Conservation (phyloP, 2,797 vertebrate genomes). For the Anguilla anguilla region DNA sequence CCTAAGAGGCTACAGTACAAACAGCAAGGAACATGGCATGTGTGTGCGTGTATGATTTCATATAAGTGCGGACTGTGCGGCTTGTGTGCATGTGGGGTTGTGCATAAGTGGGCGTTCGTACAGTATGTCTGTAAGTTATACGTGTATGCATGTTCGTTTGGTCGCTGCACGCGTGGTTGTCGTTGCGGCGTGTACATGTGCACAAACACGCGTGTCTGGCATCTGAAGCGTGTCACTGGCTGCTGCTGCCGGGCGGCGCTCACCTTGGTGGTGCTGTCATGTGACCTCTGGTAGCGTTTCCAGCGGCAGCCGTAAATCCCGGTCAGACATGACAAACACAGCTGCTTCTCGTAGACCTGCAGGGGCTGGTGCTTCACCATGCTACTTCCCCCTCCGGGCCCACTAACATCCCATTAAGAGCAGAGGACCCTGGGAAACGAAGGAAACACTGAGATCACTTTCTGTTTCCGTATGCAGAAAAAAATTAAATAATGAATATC, state of each 20-base stretch:
- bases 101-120: background rate
- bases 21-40: background rate
- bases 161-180: conserved; percentile 8
- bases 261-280: conserved; percentile 95
- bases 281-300: conserved; percentile 98
- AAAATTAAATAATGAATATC: background rate
- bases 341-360: conserved; percentile 97
- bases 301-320: conserved; percentile 98
- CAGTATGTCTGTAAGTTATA: conserved; percentile 25
- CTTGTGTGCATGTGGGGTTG: background rate
- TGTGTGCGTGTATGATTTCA: background rate
- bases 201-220: background rate
- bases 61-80: too few species aligned
- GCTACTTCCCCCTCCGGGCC: conserved; percentile 79
- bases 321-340: conserved; percentile 96
- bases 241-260: conserved; percentile 40
- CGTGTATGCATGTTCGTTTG: conserved; percentile 8
- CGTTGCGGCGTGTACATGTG: background rate
- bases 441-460: conserved; percentile 20
- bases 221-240: background rate
- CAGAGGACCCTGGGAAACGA: conserved; percentile 55
- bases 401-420: conserved; percentile 83
- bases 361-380: conserved; percentile 99
- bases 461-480: background rate
- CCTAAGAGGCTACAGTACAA: background rate